Evolutionary conservation across 2,888 invertebrate genomes (phyloP), one percentile per base, ranked within the genome.

Genomic region (Sphaerophoria taeniata): DNA sequence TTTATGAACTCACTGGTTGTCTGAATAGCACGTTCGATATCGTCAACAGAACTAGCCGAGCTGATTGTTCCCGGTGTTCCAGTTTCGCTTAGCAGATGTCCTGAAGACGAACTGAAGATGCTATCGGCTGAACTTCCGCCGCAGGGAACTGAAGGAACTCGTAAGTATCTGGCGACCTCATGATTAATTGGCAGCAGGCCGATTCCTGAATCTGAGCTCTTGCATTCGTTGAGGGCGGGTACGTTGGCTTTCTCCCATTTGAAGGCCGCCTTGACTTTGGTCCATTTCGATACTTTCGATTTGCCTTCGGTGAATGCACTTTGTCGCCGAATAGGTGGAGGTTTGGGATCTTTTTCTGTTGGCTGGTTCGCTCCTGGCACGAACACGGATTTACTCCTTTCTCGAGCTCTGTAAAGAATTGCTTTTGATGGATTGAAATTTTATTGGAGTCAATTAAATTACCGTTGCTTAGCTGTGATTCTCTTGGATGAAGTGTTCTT

Each of bases 221-320:
- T 88, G 12, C 69, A 92, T 74, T 91, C 91, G 58, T 87, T 89
- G 31, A 93, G 75, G 43, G 90, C 89, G 14, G 90, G 90, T 92
- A 93, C 92, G 87, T 94, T 94, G 0, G 96, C 96, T 88, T 95
- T 95, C 90, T 97, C 96, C 96, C 96, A 97, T 88, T 96, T 96
- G 89, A 97, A 96, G 12, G 97, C 97, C 58, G 97, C 96, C 91
- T 97, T 97, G 9, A 97, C 97, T 92, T 95, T 95, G 0, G 96
- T 97, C 97, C 97, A 97, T 90, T 97, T 97, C 0, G 97, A 97
- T 0, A 92, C 92, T 82, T 92, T 92, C 5, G 92, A 90, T 84
- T 92, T 92, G 74, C 89, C 90, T 83, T 92, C 92, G 51, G 89
- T 90, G 74, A 91, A 91, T 9, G 91, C 91, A 88, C 91, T 92